phyloP scores from a whole-genome alignment of 2,113 vertebrate species.

The Eptesicus fuscus region DNA sequence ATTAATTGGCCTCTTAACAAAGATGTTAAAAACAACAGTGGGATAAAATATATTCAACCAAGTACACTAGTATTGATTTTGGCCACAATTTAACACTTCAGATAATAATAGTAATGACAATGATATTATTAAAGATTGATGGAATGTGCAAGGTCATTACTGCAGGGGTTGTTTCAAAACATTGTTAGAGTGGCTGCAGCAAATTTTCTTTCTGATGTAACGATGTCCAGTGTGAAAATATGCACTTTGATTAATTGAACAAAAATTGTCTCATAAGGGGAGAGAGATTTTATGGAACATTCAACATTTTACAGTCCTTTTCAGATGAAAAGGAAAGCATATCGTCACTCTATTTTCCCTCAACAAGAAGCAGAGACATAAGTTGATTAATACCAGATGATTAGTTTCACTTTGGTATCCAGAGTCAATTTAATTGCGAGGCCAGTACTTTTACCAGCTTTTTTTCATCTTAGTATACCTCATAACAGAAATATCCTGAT shows the following conservation, averaged over 20 bases:
- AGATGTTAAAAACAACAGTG: conserved; percentile 73
- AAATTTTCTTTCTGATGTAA: conserved; percentile 77
- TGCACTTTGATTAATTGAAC: conserved; percentile 76
- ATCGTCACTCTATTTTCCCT: conserved; percentile 26
- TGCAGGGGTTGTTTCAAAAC: conserved; percentile 63
- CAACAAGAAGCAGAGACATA: conserved; percentile 48
- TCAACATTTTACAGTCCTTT: conserved; percentile 60
- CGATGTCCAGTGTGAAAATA: conserved; percentile 74
- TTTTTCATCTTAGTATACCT: background rate
- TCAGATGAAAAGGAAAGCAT: conserved; percentile 74
- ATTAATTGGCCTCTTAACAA: conserved; percentile 71
- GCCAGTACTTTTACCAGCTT: conserved; percentile 18
- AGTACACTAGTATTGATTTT: conserved; percentile 78
- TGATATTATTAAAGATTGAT: conserved; percentile 80
- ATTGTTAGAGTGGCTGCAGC: conserved; percentile 65
- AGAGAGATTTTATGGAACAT: conserved; percentile 43
- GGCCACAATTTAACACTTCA: conserved; percentile 82
- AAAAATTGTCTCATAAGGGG: conserved; percentile 57
- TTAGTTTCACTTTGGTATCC: conserved; percentile 47
- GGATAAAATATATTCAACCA: conserved; percentile 72
- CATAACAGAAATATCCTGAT: background rate
- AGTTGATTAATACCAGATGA: conserved; percentile 62
- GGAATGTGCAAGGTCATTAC: conserved; percentile 77
- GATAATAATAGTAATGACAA: conserved; percentile 83
- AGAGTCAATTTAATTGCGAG: conserved; percentile 35